Evolutionary conservation across 2,888 invertebrate species (phyloP).

Genomic region (Athalia rosae): DNA sequence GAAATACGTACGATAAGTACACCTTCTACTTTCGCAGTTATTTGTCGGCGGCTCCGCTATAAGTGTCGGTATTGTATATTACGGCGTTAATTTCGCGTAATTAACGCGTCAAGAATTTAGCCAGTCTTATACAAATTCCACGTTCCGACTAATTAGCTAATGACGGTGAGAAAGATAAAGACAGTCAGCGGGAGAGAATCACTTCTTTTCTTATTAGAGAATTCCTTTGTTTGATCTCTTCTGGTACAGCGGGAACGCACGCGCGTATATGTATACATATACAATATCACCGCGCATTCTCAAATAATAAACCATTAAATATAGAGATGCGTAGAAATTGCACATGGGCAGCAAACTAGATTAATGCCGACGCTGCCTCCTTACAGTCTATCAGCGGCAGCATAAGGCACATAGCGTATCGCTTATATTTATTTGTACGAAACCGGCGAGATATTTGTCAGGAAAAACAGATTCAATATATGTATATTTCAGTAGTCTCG

Average conservation of each 20-base stretch:
- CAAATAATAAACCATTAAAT: constrained; percentile 1
- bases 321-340: too few species aligned
- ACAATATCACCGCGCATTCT: too few species aligned
- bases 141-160: constrained; percentile 36
- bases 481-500: constrained; percentile 41
- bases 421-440: background rate
- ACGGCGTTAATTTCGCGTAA: background rate
- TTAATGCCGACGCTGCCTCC: too few species aligned
- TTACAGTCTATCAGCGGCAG: background rate
- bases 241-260: background rate
- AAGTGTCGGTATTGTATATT: too few species aligned
- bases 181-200: background rate
- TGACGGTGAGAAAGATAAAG: background rate
- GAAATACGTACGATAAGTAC: too few species aligned
- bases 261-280: background rate
- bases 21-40: too few species aligned
- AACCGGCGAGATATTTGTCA: constrained; percentile 22
- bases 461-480: constrained; percentile 36
- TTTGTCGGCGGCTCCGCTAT: too few species aligned
- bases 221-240: constrained; percentile 15
- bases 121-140: constrained; percentile 6
- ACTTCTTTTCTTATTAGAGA: constrained; percentile 28
- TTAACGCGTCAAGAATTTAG: constrained; percentile 33
- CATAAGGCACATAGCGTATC: background rate
- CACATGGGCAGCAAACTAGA: too few species aligned